Conservation (phyloP, 2,888 invertebrate genomes). For the Apodemia zela region DNA sequence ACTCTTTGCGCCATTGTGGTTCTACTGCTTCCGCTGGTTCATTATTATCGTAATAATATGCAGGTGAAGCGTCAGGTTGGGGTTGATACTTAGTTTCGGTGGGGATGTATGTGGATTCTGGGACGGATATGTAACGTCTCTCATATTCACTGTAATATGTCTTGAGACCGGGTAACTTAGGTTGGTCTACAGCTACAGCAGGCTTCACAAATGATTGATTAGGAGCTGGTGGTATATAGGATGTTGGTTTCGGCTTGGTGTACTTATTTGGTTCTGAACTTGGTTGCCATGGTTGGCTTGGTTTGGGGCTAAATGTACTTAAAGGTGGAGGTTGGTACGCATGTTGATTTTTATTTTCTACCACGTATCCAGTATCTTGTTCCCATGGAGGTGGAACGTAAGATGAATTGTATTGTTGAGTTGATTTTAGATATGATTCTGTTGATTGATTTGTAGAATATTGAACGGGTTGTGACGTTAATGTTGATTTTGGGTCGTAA, state of each 20-base stretch:
- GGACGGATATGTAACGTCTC: slow-evolving; percentile 70
- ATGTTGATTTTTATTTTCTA: slow-evolving; percentile 49
- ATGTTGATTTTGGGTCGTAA: slow-evolving; percentile 38
- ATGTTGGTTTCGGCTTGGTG: slow-evolving; percentile 55
- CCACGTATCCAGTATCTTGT: slow-evolving; percentile 59
- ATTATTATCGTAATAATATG: slow-evolving; percentile 69
- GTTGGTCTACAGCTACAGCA: slow-evolving; percentile 46
- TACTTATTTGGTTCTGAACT: slow-evolving; percentile 50
- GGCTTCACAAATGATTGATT: slow-evolving; percentile 70
- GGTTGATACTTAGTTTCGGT: slow-evolving; percentile 62
- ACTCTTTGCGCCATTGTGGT: slow-evolving; percentile 72
- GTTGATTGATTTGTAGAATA: slow-evolving; percentile 53
- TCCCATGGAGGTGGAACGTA: slow-evolving; percentile 76
- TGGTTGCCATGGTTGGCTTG: slow-evolving; percentile 54
- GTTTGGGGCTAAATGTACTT: slow-evolving; percentile 40
- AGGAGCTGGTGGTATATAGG: slow-evolving; percentile 71
- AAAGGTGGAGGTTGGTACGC: slow-evolving; percentile 54
- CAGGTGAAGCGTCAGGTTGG: slow-evolving; percentile 69
- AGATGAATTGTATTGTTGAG: slow-evolving; percentile 54
- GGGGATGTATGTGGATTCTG: slow-evolving; percentile 69
- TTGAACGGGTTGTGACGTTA: slow-evolving; percentile 47
- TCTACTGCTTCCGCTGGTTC: slow-evolving; percentile 62
- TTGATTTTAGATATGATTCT: slow-evolving; percentile 54
- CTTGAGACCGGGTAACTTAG: slow-evolving; percentile 60
- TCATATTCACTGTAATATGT: slow-evolving; percentile 76